Conservation (phyloP, 2,113 vertebrate genomes). For the Sebastes fasciatus region DNA sequence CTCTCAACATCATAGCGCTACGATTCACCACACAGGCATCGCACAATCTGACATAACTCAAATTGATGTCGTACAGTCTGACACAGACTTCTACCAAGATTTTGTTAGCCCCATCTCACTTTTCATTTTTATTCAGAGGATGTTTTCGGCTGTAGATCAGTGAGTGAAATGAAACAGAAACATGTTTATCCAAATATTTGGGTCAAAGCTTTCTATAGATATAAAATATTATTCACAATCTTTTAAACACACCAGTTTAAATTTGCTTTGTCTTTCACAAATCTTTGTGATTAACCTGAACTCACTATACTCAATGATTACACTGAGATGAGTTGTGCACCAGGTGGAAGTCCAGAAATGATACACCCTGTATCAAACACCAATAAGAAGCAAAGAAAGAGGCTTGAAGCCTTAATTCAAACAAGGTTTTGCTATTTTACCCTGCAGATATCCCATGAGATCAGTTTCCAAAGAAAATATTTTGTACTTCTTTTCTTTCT, state of each 20-base stretch:
- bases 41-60: too few species aligned
- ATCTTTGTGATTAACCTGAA: background rate
- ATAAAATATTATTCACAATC: background rate
- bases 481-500: background rate
- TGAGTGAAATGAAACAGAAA: background rate
- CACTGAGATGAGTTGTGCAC: constrained; percentile 2
- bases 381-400: background rate
- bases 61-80: background rate
- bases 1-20: background rate
- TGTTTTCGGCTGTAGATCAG: background rate
- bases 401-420: background rate
- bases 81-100: background rate
- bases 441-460: background rate
- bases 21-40: background rate
- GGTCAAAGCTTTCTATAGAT: background rate
- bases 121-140: background rate
- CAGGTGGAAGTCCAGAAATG: constrained; percentile 46
- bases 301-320: background rate
- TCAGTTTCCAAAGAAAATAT: background rate
- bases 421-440: background rate
- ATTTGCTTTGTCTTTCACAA: background rate
- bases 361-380: constrained; percentile 5
- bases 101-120: too few species aligned
- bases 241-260: background rate
- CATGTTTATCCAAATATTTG: background rate